Conservation (phyloP, 2,888 invertebrate species). For the Cyclophora punctaria region DNA sequence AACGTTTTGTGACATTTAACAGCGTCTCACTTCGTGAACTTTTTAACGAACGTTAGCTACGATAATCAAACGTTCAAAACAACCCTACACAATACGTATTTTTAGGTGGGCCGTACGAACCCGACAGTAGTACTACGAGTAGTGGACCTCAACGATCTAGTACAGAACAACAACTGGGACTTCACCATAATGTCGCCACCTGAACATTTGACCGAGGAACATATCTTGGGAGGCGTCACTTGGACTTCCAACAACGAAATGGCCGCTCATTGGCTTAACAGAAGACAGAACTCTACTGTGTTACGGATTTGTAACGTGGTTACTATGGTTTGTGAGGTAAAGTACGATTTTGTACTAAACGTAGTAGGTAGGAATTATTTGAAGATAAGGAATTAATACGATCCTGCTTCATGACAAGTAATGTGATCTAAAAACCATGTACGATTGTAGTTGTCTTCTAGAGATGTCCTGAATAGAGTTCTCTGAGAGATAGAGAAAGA, state of each 20-base stretch:
- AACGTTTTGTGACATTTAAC: no score
- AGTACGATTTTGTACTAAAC: not conserved
- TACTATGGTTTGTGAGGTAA: constrained; percentile 43
- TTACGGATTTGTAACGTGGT: constrained; percentile 74
- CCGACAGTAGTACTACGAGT: constrained; percentile 81
- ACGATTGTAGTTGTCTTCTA: no score
- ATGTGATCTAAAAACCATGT: no score
- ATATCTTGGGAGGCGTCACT: constrained; percentile 80
- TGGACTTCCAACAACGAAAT: constrained; percentile 83
- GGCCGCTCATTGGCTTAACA: constrained; percentile 86
- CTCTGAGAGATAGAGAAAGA: no score
- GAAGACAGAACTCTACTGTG: constrained; percentile 84
- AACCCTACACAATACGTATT: not conserved
- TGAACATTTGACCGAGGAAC: constrained; percentile 72
- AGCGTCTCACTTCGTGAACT: no score
- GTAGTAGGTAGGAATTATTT: no score
- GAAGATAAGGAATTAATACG: no score
- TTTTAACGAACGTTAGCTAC: no score
- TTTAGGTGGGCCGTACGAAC: constrained; percentile 80
- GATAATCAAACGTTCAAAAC: no score
- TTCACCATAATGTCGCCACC: constrained; percentile 59
- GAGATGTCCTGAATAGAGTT: no score
- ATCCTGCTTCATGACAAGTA: no score
- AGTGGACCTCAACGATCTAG: constrained; percentile 62
- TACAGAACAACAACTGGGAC: constrained; percentile 24